Base-by-base conservation (phyloP, 2,113 vertebrate genomes). In the Pachyramphus minor region DNA sequence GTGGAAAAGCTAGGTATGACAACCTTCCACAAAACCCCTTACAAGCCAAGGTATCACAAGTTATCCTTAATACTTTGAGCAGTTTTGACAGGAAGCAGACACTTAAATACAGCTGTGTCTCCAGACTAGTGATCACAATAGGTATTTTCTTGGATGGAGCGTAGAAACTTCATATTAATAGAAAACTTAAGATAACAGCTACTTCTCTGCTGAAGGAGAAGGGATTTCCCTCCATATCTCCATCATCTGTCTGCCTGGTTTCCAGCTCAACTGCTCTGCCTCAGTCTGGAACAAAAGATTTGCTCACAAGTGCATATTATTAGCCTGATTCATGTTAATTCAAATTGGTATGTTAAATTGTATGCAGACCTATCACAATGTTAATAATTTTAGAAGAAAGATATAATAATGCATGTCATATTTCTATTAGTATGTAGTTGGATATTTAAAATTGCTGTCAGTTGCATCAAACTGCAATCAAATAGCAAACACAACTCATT, bases 281-380 rank as follows among this genome's bases (percentile, higher is more conserved):
- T 93, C 67, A 85, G 71, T 11, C 42, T 47, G 53, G 63, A 90
- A 83, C 59, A 83, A 96, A 93, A 91, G 67, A 77, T 69, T 83
- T 95, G 45, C 67, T 69, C 85, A 20, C 23, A 62, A 95, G 42
- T 52, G 50, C 53, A 31, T 23, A 45, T 56, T 86, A 87, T 58
- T 84, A 95, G 56, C 41, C 49, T 82, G 62, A 30, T 78, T 97
- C 93, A 96, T 84, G 89, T 75, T 84, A 91, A 95, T 94, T 91
- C 69, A 84, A 78, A 55, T 45, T 84, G 18, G 18, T 75, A 89
- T 50, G 67, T 69, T 80, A 93, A 91, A 93, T 45, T 50, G 18
- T 60, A 83, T 84, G 74, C 77, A 87, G 25, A 60, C 45, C 69
- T 68, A 89, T 66, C 81, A 73, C 50, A 90, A 80, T 42, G 28